Percentiles rank a stretch among this genome's conserved stretches.
Conservation (phyloP, 2,888 invertebrate genomes). For the Lamproptera curius region DNA sequence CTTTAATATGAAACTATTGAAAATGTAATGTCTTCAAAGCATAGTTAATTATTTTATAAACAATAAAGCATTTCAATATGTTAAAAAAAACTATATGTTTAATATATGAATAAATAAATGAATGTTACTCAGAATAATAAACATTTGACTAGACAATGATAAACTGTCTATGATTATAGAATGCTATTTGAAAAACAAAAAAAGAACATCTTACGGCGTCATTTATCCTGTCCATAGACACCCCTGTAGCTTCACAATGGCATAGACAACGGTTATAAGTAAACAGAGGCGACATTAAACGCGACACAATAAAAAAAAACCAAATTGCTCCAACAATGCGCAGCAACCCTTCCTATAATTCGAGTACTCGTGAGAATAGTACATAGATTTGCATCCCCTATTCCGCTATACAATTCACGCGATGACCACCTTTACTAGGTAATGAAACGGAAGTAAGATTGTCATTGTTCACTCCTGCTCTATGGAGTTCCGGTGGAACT, state of each 20-base stretch:
- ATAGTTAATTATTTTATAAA: too few species aligned
- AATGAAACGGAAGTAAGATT: slow-evolving; percentile 51
- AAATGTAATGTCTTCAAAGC: too few species aligned
- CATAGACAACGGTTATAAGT: slow-evolving; percentile 64
- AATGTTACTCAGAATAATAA: not conserved
- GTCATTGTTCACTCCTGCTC: slow-evolving; percentile 18
- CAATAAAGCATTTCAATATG: too few species aligned
- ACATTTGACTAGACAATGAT: not conserved
- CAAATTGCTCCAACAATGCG: slow-evolving; percentile 23
- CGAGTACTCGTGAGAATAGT: slow-evolving; percentile 44
- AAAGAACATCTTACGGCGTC: slow-evolving; percentile 36
- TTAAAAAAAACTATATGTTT: too few species aligned
- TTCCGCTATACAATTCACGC: slow-evolving; percentile 29
- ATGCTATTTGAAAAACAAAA: slow-evolving; percentile 38
- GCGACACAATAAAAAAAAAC: slow-evolving; percentile 42
- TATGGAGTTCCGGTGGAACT: slow-evolving; percentile 15
- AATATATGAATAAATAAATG: too few species aligned
- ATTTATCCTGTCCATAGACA: slow-evolving; percentile 64
- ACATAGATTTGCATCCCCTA: slow-evolving; percentile 42
- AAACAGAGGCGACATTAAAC: slow-evolving; percentile 68
- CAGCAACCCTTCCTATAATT: slow-evolving; percentile 19
- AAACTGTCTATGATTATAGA: not conserved
- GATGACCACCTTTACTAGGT: slow-evolving; percentile 39
- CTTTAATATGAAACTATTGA: too few species aligned
- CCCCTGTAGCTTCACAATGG: slow-evolving; percentile 53